Percentiles rank a stretch among this genome's conserved stretches.
Evolutionary conservation across 2,797 vertebrate species (phyloP).

Genomic region (Perodicticus potto): DNA sequence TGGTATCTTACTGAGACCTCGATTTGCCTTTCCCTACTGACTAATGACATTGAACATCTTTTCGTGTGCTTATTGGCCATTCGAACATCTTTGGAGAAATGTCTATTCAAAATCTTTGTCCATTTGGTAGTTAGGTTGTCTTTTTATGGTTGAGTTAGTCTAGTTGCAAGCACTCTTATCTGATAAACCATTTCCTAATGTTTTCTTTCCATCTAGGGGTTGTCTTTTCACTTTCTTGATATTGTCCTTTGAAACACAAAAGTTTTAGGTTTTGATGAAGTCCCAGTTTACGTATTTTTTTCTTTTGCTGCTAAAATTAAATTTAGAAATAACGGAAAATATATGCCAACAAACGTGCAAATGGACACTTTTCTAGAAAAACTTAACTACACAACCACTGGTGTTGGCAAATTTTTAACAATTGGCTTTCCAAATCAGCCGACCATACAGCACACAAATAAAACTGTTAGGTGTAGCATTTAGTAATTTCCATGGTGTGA

Average conservation of each 20-base stretch:
- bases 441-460: not conserved
- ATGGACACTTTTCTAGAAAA: not conserved
- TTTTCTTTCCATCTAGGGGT: not conserved
- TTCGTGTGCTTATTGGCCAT: not conserved
- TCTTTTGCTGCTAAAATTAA: not conserved
- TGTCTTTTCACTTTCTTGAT: not conserved
- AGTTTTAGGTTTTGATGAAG: not conserved
- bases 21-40: not conserved
- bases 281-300: not conserved
- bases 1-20: not conserved
- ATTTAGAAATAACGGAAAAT: not conserved
- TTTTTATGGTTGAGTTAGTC: not conserved
- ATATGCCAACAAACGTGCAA: not conserved
- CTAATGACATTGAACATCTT: not conserved
- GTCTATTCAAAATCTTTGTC: not conserved
- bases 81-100: not conserved
- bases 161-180: not conserved
- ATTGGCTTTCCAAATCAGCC: not conserved
- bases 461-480: accelerated
- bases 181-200: not conserved
- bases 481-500: accelerated
- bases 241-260: not conserved
- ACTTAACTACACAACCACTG: accelerated
- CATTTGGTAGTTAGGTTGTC: not conserved
- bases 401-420: not conserved